Evolutionary conservation across 1,140 invertebrate genomes (phyloP), one percentile per base, ranked within the genome.

Genomic region (Calliphora vicina): DNA sequence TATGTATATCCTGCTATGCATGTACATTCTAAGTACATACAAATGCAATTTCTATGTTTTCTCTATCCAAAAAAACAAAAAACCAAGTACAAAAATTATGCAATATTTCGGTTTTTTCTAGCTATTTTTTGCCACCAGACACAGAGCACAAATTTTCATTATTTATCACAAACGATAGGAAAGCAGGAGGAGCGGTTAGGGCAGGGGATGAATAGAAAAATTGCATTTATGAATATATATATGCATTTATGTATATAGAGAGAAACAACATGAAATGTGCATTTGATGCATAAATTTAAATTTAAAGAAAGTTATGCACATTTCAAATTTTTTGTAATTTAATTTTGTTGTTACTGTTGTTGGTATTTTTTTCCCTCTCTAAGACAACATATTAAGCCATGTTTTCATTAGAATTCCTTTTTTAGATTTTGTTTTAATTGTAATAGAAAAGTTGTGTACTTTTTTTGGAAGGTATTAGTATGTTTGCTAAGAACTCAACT

Each of bases 321-420:
- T 6, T 10, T 50, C 4, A 76, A 43, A 43, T 76, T 23, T n/a
- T 43, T 61, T 9, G 35, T 43, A 43, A 43, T 43, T 43, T 43
- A 43, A 42, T 76, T 76, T 35, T 74, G 27, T 74, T n/a, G n/a
- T n/a, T n/a, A n/a, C n/a, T n/a, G n/a, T n/a, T 74, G 26, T 74
- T 29, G 72, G 9, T 74, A 15, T 74, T 29, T n/a, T n/a, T n/a
- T n/a, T n/a, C n/a, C n/a, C 26, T 74, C 15, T 35, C 13, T 74
- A 74, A 74, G 29, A 74, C 13, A 74, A 74, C 27, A 74, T 74
- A 23, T 71, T 71, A 71, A 71, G 9, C 29, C 29, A 35, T 35
- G n/a, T n/a, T n/a, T n/a, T n/a, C n/a, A n/a, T n/a, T n/a, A n/a
- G n/a, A n/a, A n/a, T n/a, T n/a, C n/a, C n/a, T n/a, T n/a, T 35